phyloP scores from a whole-genome alignment of 2,888 invertebrate species.

The Cosmia trapezina region DNA sequence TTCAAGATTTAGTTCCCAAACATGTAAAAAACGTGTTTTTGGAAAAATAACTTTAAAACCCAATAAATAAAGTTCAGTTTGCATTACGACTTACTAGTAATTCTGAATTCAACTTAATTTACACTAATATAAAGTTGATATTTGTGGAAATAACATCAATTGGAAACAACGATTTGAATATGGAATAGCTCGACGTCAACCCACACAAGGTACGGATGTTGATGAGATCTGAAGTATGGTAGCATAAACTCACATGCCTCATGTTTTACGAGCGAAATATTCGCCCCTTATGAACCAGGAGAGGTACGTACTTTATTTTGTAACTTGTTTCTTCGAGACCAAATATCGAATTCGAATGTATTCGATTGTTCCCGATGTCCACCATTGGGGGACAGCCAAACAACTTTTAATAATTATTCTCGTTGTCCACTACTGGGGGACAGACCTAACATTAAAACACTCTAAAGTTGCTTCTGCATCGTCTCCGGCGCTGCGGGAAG shows the following conservation, averaged over 20 bases:
- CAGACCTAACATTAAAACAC: no score
- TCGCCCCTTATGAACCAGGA: background rate
- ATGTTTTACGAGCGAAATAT: background rate
- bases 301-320: constrained; percentile 20
- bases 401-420: no score
- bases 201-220: no score
- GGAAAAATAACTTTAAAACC: background rate
- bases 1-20: background rate
- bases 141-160: no score
- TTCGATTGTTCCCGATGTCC: no score
- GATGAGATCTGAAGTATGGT: background rate
- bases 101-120: background rate
- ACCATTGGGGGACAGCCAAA: no score
- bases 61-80: background rate
- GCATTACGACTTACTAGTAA: no score
- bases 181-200: background rate
- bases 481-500: no score
- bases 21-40: background rate
- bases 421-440: no score
- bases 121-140: no score
- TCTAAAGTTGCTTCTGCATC: no score
- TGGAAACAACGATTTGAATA: background rate
- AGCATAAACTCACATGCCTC: background rate
- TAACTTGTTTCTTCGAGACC: constrained; percentile 8
- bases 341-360: no score